A percentile compares a stretch with the other conserved stretches of the same genome.
Evolutionary conservation across 2,888 invertebrate species (phyloP).

Genomic region (Rhamnusium bicolor): DNA sequence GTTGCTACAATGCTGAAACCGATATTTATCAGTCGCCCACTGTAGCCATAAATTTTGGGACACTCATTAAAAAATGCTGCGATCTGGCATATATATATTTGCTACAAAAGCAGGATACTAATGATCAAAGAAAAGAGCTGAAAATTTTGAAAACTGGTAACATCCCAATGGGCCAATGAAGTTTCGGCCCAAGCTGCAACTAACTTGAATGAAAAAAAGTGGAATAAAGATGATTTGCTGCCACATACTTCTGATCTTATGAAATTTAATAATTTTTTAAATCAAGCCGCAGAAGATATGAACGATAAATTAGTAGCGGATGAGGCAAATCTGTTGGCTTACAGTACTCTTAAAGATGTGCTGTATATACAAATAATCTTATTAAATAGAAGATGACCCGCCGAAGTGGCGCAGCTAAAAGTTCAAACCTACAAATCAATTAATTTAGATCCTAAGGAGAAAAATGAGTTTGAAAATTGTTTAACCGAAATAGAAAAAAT

Average conservation of each 20-base stretch:
- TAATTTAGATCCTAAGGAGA: slow-evolving; percentile 3
- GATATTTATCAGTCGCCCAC: neutral
- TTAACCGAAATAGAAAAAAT: slow-evolving; percentile 48
- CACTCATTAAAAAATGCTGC: neutral
- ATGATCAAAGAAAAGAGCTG: too few relatives aligned
- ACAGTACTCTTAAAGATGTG: neutral
- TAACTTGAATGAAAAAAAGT: slow-evolving; percentile 48
- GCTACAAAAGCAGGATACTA: neutral
- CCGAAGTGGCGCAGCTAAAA: slow-evolving; percentile 45
- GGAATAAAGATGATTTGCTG: neutral
- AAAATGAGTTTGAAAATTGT: slow-evolving; percentile 41
- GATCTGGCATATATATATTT: neutral
- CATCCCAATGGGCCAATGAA: slow-evolving; percentile 26
- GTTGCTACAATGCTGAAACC: neutral
- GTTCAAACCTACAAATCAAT: too few relatives aligned
- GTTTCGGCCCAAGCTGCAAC: slow-evolving; percentile 53
- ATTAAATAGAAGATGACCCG: slow-evolving; percentile 44
- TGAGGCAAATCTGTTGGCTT: neutral
- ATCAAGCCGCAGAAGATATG: neutral
- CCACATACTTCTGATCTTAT: slow-evolving; percentile 23
- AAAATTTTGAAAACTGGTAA: neutral
- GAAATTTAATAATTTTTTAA: neutral
- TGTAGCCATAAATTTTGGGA: neutral
- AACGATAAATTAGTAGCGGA: neutral
- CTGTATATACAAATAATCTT: neutral